Evolutionary conservation across 2,797 vertebrate genomes (phyloP).

Genomic region (Perodicticus potto): DNA sequence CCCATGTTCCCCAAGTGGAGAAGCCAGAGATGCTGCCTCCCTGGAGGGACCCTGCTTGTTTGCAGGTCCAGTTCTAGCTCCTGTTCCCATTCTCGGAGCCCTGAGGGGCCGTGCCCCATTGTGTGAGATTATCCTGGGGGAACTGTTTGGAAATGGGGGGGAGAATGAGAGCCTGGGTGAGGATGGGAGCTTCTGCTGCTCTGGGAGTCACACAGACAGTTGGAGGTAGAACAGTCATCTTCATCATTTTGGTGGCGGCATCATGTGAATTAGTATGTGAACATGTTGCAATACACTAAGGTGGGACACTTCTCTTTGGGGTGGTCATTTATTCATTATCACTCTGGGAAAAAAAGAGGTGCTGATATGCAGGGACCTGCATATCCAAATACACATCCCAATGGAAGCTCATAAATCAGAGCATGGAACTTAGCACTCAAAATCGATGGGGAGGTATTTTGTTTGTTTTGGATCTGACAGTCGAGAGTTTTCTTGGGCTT

Average conservation of each 20-base stretch:
- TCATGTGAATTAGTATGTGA: background rate
- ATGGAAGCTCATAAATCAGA: background rate
- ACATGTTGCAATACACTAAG: background rate
- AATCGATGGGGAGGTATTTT: background rate
- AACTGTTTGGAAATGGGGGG: background rate
- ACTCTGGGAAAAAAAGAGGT: background rate
- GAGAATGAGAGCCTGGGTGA: background rate
- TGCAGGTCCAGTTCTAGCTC: background rate
- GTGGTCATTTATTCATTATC: background rate
- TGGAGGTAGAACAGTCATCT: background rate
- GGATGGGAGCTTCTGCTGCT: background rate
- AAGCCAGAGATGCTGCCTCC: background rate
- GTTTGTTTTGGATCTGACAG: background rate
- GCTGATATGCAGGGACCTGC: background rate
- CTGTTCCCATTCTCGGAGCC: background rate
- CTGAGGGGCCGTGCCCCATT: background rate
- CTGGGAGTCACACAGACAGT: background rate
- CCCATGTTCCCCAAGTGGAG: background rate
- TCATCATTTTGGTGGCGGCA: background rate
- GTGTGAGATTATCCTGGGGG: background rate
- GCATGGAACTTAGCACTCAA: background rate
- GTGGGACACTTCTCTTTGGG: background rate
- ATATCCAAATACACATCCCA: background rate
- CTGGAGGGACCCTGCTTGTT: background rate
- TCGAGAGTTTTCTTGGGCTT: background rate